Conservation (phyloP, 2,797 vertebrate species). For the Cirrhinus molitorella region DNA sequence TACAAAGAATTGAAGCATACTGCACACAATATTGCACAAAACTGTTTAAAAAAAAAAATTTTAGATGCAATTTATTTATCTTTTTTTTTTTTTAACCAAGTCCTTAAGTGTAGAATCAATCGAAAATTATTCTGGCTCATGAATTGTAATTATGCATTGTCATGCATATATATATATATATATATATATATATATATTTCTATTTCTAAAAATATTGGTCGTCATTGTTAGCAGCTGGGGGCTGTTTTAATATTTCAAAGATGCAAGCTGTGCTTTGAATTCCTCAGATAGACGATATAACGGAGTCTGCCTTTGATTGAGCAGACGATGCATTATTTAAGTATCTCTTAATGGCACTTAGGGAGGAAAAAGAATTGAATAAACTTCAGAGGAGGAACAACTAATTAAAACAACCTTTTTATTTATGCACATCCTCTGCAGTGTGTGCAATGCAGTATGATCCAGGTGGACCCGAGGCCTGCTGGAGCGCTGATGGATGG, state of each 20-base stretch:
- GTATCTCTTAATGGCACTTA: slow-evolving; percentile 69
- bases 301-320: slow-evolving; percentile 60
- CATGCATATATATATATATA: too few species aligned
- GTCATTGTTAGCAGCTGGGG: background rate
- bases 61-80: background rate
- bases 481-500: slow-evolving; percentile 70
- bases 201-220: background rate
- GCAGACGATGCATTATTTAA: slow-evolving; percentile 74
- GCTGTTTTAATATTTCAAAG: slow-evolving; percentile 62
- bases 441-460: slow-evolving; percentile 41
- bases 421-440: slow-evolving; percentile 67
- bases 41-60: background rate
- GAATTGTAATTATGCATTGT: background rate
- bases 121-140: background rate
- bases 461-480: slow-evolving; percentile 58
- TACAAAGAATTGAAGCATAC: background rate
- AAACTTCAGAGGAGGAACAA: slow-evolving; percentile 65
- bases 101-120: background rate
- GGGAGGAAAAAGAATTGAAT: slow-evolving; percentile 67
- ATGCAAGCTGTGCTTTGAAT: slow-evolving; percentile 61
- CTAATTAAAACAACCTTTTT: slow-evolving; percentile 76
- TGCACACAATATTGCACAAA: background rate
- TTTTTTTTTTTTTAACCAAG: background rate
- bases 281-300: slow-evolving; percentile 46
- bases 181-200: too few species aligned